These are phyloP conservation scores for Octonoba sinensis DNA, from an alignment of 2,888 invertebrate genomes.

Conservation along the genomic window DNA sequence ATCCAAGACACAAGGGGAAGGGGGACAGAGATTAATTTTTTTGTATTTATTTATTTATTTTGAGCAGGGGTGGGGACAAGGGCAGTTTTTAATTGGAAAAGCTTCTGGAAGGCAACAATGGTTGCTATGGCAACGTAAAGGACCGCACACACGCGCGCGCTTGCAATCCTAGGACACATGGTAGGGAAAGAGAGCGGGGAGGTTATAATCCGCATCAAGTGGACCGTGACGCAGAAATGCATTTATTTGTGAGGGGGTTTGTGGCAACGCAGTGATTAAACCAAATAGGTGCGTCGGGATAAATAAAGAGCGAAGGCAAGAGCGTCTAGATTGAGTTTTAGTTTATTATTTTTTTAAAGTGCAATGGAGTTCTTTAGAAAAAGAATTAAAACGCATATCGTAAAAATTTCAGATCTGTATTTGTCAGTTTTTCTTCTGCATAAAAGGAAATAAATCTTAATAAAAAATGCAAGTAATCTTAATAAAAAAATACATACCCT, in stretches of 20 bases:
- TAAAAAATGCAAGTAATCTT: too few species aligned
- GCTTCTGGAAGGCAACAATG: constrained; percentile 52
- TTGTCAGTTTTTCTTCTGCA: too few species aligned
- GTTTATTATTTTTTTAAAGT: too few species aligned
- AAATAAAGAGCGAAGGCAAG: too few species aligned
- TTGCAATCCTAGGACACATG: too few species aligned
- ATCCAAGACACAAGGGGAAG: constrained; percentile 25
- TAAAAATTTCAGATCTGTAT: too few species aligned
- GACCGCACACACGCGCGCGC: constrained; percentile 4
- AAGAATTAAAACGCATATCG: too few species aligned
- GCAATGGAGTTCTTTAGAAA: too few species aligned
- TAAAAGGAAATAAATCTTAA: too few species aligned
- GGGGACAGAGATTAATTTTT: constrained; percentile 49
- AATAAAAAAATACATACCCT: too few species aligned
- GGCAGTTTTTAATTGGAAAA: constrained; percentile 62
- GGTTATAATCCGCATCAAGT: constrained; percentile 46
- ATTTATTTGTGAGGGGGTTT: constrained; percentile 29
- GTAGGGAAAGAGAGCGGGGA: constrained; percentile 10
- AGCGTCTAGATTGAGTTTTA: too few species aligned
- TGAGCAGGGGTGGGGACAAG: constrained; percentile 20
- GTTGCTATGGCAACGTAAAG: constrained; percentile 36
- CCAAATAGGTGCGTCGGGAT: too few species aligned
- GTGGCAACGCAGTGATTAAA: constrained; percentile 22
- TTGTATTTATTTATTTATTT: constrained; percentile 39
- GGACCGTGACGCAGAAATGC: constrained; percentile 39